Percentiles rank a stretch among this genome's conserved stretches.
phyloP scores from a whole-genome alignment of 1,140 invertebrate species.

The Bombus soroeensis region DNA sequence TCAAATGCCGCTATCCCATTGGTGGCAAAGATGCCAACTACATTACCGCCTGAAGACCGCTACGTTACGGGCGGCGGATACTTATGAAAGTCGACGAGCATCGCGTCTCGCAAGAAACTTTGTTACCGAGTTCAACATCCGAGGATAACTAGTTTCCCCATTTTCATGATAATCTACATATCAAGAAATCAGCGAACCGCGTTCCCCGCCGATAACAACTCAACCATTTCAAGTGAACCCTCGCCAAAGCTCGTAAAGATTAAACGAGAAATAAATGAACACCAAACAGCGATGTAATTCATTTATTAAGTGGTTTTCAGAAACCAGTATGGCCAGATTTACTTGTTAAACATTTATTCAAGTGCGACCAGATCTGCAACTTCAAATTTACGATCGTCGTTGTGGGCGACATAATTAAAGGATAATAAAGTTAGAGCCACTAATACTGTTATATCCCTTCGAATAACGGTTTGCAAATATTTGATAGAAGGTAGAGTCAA shows the following conservation, averaged over 20 bases:
- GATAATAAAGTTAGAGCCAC: constrained; percentile 34
- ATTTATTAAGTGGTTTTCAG: constrained; percentile 47
- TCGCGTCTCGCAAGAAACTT: constrained; percentile 41
- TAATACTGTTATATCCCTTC: constrained; percentile 24
- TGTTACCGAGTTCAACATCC: constrained; percentile 59
- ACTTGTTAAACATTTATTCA: constrained; percentile 5
- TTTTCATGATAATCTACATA: neutral
- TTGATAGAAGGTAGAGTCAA: neutral
- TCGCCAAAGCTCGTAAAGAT: constrained; percentile 7
- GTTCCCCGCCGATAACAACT: constrained; percentile 51
- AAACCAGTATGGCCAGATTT: constrained; percentile 32
- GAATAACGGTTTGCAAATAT: constrained; percentile 28
- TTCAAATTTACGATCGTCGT: constrained; percentile 30
- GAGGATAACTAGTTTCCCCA: constrained; percentile 61
- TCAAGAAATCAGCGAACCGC: neutral
- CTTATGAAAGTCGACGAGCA: constrained; percentile 39
- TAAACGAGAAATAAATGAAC: constrained; percentile 20
- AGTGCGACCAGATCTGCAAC: constrained; percentile 25
- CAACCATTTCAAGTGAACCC: neutral
- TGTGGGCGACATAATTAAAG: constrained; percentile 22
- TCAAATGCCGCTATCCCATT: neutral
- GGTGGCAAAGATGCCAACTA: constrained; percentile 69
- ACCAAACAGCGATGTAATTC: constrained; percentile 7
- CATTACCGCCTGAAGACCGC: constrained; percentile 73
- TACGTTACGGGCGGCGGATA: constrained; percentile 69